Evolutionary conservation across 2,113 vertebrate genomes (phyloP), one percentile per base, ranked within the genome.

Genomic region (Peromyscus polionotus): DNA sequence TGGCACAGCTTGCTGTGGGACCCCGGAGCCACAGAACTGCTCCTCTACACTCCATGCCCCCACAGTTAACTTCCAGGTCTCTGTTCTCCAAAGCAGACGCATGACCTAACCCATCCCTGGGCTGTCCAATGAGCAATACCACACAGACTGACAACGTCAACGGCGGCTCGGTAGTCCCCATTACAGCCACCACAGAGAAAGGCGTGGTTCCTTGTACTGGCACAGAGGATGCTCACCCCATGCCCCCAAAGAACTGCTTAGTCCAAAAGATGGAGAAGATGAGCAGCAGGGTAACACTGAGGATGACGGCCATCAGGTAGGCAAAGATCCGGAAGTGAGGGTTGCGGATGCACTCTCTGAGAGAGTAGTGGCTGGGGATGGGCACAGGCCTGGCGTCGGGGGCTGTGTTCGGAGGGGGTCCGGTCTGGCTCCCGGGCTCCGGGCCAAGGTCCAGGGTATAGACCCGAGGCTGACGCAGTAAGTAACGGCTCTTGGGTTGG

Each of bases 241-340:
- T 5, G 0, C 97, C 98, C 96, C 97, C 97, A 4, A 98, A 73
- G 59, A 98, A 94, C 90, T 98, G 96, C 61, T 97, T 98, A 45
- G 97, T 98, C 98, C 98, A 98, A 65, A 98, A 98, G 89, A 98
- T 87, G 75, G 97, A 98, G 91, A 98, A 95, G 39, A 99, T 94
- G 36, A 98, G 98, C 59, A 98, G 22, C 54, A 98, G 70, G 0
- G 51, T 84, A 57, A 98, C 70, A 0, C 97, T 97, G 42, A 98
- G 94, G 88, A 98, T 97, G 31, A 97, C 84, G 3, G 97, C 95
- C 97, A 97, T 97, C 91, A 98, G 76, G 94, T 98, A 98, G 51
- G 95, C 90, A 33, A 98, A 98, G 94, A 98, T 96, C 5, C 98
- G 97, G 68, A 98, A 95, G 59, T 98, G 98, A 1, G 98, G 98